Conservation (phyloP, 1,140 invertebrate genomes). For the Zaprionus ornatus region DNA sequence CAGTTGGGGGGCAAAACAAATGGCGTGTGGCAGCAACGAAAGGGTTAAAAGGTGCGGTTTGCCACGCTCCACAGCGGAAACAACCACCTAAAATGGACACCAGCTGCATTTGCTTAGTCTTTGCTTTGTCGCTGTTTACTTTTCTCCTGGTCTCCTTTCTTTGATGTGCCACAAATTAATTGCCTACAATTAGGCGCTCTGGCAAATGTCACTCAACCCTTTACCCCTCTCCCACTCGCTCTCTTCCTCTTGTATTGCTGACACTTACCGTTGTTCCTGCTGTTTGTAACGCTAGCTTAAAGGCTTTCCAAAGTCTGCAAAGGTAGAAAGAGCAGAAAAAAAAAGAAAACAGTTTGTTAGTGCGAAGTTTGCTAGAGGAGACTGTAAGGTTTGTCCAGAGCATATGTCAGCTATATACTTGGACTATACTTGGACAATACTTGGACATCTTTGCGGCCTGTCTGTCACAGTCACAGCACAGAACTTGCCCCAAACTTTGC, state of each 20-base stretch:
- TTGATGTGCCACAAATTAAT: conserved; percentile 84
- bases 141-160: conserved; percentile 54
- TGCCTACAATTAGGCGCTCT: conserved; percentile 82
- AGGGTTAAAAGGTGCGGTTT: conserved; percentile 82
- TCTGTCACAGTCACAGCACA: conserved; percentile 59
- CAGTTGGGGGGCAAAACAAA: conserved; percentile 50
- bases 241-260: conserved; percentile 45
- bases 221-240: background rate
- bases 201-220: conserved; percentile 70
- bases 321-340: conserved; percentile 21
- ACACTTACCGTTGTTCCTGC: conserved; percentile 75
- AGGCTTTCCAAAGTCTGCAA: conserved; percentile 64
- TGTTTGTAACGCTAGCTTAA: conserved; percentile 66
- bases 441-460: conserved; percentile 68
- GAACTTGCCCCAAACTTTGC: conserved; percentile 60
- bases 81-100: conserved; percentile 59
- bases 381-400: conserved; percentile 44
- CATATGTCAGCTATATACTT: conserved; percentile 68
- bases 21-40: conserved; percentile 57
- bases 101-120: conserved; percentile 78
- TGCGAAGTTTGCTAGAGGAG: conserved; percentile 55
- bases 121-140: conserved; percentile 54
- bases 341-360: conserved; percentile 64
- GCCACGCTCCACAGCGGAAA: conserved; percentile 56
- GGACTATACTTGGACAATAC: conserved; percentile 57